phyloP scores from a whole-genome alignment of 2,888 invertebrate genomes.

The Scrobipalpa atriplicella region DNA sequence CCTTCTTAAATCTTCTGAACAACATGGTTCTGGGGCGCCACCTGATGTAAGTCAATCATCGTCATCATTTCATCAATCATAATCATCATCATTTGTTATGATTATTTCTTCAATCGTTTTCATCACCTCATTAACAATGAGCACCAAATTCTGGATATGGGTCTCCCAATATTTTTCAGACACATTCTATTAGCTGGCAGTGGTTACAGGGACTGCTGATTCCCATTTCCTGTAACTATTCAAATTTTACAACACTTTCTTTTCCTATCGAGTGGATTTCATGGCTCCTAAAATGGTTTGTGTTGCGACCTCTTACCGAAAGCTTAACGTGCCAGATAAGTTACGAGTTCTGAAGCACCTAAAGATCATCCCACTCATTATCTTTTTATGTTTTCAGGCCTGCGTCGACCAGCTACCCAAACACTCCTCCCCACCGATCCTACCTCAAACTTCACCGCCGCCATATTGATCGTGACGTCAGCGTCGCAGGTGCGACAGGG shows the following conservation, averaged over 20 bases:
- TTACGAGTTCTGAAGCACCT: too few species aligned
- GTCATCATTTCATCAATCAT: background rate
- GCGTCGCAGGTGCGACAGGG: conserved; percentile 74
- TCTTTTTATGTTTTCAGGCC: conserved; percentile 51
- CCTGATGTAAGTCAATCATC: conserved; percentile 56
- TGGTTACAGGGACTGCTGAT: too few species aligned
- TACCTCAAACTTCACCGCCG: conserved; percentile 79
- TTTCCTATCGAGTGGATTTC: too few species aligned
- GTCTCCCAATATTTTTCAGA: too few species aligned
- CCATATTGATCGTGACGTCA: conserved; percentile 78
- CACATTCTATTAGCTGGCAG: too few species aligned
- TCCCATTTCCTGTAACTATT: too few species aligned
- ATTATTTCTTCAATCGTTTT: too few species aligned
- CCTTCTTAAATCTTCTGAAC: conserved; percentile 56
- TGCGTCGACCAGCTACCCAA: conserved; percentile 82
- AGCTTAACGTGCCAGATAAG: too few species aligned
- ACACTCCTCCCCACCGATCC: conserved; percentile 77
- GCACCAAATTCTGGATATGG: too few species aligned
- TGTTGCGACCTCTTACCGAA: background rate
- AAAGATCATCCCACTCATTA: background rate
- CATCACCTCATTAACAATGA: too few species aligned
- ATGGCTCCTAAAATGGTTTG: too few species aligned
- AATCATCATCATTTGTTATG: background rate
- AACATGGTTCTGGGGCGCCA: conserved; percentile 72
- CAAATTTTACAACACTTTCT: too few species aligned